These are phyloP conservation scores for Lepus europaeus DNA, from an alignment of 2,113 vertebrate genomes.

Conservation along the genomic window DNA sequence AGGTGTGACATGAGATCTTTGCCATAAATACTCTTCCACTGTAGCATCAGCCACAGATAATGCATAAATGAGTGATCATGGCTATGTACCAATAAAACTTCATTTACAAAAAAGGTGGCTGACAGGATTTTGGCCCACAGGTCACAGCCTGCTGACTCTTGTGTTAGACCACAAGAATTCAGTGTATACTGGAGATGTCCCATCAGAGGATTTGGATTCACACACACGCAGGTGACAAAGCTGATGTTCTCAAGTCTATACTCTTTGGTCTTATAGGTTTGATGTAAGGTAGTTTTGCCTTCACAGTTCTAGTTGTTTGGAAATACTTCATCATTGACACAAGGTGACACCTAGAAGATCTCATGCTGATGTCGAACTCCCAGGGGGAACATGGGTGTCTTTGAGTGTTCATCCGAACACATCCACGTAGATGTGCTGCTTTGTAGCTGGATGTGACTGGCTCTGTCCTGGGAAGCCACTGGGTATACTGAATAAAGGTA, in stretches of 20 bases:
- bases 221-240: not conserved
- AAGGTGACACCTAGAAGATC: not conserved
- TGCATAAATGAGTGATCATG: not conserved
- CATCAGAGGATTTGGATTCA: not conserved
- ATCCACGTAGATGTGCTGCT: not conserved
- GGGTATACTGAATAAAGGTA: conserved; percentile 36
- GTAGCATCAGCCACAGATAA: not conserved
- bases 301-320: not conserved
- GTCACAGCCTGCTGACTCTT: not conserved
- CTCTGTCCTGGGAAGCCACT: not conserved
- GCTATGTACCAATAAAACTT: not conserved
- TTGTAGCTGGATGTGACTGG: not conserved
- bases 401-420: not conserved
- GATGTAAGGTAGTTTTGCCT: not conserved
- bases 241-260: not conserved
- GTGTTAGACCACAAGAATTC: not conserved
- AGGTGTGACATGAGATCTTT: not conserved
- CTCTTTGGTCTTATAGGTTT: not conserved
- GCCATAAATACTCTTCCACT: not conserved
- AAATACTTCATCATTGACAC: conserved; percentile 36
- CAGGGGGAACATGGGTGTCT: not conserved
- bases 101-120: not conserved
- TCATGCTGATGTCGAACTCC: not conserved
- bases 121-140: not conserved
- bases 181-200: not conserved